Evolutionary conservation across 2,797 vertebrate genomes (phyloP).

Genomic region (Cyprinodon diabolis): DNA sequence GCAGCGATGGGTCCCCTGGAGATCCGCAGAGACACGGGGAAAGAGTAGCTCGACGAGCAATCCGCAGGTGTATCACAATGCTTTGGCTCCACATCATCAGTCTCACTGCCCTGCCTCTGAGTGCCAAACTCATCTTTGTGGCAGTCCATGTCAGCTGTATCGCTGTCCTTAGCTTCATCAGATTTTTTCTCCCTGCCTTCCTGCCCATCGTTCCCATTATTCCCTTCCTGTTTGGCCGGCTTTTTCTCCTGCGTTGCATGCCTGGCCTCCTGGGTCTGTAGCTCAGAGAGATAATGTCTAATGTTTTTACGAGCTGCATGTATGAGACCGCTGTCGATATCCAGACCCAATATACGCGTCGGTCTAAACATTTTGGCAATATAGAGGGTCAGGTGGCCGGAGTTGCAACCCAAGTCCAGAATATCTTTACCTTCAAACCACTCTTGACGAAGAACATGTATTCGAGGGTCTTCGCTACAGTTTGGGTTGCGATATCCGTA

Average conservation of each 20-base stretch:
- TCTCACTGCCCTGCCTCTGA: constrained; percentile 39
- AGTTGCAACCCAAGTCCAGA: constrained; percentile 92
- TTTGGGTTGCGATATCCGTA: constrained; percentile 94
- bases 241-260: constrained; percentile 48
- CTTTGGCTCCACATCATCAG: constrained; percentile 50
- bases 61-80: constrained; percentile 47
- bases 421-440: constrained; percentile 91
- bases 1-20: constrained; percentile 90
- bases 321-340: constrained; percentile 87
- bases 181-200: constrained; percentile 47
- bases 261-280: constrained; percentile 76
- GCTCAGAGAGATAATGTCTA: constrained; percentile 90
- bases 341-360: constrained; percentile 86
- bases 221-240: constrained; percentile 43
- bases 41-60: constrained; percentile 67
- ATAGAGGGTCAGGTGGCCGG: constrained; percentile 90
- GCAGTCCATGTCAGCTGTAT: constrained; percentile 46
- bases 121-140: constrained; percentile 40
- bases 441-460: constrained; percentile 82
- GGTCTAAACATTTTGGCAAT: constrained; percentile 88
- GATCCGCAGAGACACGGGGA: constrained; percentile 86
- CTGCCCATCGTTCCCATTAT: constrained; percentile 43
- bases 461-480: constrained; percentile 83
- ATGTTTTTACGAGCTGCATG: constrained; percentile 91
- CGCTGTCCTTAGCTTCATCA: constrained; percentile 42